Evolutionary conservation across 2,888 invertebrate species (phyloP), one percentile per base, ranked within the genome.

Genomic region (Parnassius mnemosyne): DNA sequence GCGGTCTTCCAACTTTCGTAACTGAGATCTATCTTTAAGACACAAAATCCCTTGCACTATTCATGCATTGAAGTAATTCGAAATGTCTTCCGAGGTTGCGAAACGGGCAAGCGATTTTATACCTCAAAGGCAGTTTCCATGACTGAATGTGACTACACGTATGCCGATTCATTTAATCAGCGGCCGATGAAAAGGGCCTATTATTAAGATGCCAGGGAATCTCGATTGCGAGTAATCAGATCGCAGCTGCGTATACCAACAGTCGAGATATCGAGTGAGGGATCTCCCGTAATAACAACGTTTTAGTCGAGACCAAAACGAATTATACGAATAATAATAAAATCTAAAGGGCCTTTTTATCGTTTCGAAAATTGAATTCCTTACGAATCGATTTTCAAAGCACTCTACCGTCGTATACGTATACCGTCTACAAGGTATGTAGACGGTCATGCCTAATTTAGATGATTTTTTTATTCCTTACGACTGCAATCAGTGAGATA

Each of bases 211-310:
- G 70, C 71, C 67, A 71, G 71, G 63, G 74, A 73, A 71, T 75
- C 70, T 68, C 73, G 75, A 77, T 79, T 75, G 65, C 70, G 75
- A 71, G 74, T 65, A 71, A 73, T 77, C 69, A 66, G 67, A 70
- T 70, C 79, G 71, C 76, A 78, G 77, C 73, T 73, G 75, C 71
- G 69, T 68, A 71, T 65, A 62, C 62, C 65, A 60, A 66, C 68
- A 70, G 69, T 76, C 73, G 72, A 70, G 73, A 72, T 69, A 69
- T 70, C 67, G 71, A 64, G 69, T 71, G 66, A 72, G 67, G 73
- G 70, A 77, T 76, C 75, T 72, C 69, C 55, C 66, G 58, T 84
- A 85, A 84, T 85, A 81, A 84, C 77, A 78, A 76, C 75, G 73
- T 70, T 71, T 67, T 68, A 60, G 68, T 73, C 65, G 9, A 5